phyloP scores from a whole-genome alignment of 2,113 vertebrate genomes.

The Sinocyclocheilus maitianheensis region DNA sequence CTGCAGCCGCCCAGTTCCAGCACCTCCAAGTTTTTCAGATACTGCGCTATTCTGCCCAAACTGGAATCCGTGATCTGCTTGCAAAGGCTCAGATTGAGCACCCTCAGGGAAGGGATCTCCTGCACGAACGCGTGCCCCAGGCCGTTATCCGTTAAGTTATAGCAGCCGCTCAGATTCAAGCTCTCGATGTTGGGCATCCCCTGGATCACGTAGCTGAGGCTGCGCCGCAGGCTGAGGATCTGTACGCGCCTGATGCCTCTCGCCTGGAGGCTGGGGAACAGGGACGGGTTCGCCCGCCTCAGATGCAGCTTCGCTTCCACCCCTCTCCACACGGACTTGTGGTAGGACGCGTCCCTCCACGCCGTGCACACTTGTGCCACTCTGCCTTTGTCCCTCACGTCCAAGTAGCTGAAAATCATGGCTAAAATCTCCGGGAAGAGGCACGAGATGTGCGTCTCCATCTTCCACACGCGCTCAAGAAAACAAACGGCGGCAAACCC shows the following conservation, averaged over 20 bases:
- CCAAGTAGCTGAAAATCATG: constrained; percentile 98
- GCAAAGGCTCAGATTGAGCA: constrained; percentile 96
- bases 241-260: constrained; percentile 94
- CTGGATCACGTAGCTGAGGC: constrained; percentile 98
- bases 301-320: constrained; percentile 98
- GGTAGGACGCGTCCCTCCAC: constrained; percentile 97
- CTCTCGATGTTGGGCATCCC: constrained; percentile 98
- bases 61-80: constrained; percentile 99
- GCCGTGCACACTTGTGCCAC: constrained; percentile 95
- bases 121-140: constrained; percentile 98
- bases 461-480: constrained; percentile 66
- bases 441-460: constrained; percentile 97
- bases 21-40: constrained; percentile 95
- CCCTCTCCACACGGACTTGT: constrained; percentile 98
- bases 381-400: constrained; percentile 96
- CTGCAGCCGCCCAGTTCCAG: constrained; percentile 97
- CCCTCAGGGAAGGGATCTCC: constrained; percentile 92
- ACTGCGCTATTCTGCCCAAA: constrained; percentile 95
- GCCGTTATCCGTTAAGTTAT: constrained; percentile 98
- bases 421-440: constrained; percentile 97
- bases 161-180: constrained; percentile 98
- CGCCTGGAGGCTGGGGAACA: constrained; percentile 97
- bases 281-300: constrained; percentile 95
- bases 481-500: constrained; percentile 48
- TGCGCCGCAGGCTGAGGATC: constrained; percentile 95